phyloP scores from a whole-genome alignment of 2,113 vertebrate genomes.

The Chlamydotis undulata region DNA sequence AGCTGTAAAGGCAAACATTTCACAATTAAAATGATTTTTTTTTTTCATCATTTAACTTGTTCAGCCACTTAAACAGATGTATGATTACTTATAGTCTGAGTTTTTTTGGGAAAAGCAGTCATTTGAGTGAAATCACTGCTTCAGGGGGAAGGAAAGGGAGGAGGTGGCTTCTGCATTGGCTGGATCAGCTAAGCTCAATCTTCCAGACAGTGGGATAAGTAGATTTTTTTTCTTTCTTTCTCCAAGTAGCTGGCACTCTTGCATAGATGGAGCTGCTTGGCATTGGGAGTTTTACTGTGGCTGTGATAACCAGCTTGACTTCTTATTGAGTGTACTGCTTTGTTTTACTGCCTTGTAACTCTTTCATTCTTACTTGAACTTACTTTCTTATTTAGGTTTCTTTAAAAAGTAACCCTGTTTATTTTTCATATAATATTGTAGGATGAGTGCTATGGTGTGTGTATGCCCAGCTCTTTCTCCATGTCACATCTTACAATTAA shows the following conservation, averaged over 20 bases:
- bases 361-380: background rate
- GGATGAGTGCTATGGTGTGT: background rate
- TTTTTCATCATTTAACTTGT: background rate
- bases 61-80: background rate
- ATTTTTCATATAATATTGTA: rapidly evolving
- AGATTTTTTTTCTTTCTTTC: background rate
- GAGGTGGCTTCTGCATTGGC: background rate
- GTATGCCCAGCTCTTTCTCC: background rate
- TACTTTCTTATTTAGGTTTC: background rate
- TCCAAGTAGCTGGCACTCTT: background rate
- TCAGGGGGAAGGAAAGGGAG: background rate
- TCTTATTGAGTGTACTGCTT: background rate
- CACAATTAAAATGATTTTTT: background rate
- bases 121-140: conserved; percentile 19
- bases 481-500: background rate
- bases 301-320: background rate
- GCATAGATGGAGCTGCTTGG: background rate
- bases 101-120: background rate
- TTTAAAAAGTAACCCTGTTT: background rate
- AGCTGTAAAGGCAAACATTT: conserved; percentile 1
- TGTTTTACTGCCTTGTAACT: background rate
- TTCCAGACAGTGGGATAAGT: background rate
- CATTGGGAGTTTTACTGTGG: background rate
- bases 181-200: background rate
- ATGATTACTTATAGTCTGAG: background rate